These are phyloP conservation scores for Apis mellifera DNA, from an alignment of 1,140 invertebrate species.

Conservation along the genomic window DNA sequence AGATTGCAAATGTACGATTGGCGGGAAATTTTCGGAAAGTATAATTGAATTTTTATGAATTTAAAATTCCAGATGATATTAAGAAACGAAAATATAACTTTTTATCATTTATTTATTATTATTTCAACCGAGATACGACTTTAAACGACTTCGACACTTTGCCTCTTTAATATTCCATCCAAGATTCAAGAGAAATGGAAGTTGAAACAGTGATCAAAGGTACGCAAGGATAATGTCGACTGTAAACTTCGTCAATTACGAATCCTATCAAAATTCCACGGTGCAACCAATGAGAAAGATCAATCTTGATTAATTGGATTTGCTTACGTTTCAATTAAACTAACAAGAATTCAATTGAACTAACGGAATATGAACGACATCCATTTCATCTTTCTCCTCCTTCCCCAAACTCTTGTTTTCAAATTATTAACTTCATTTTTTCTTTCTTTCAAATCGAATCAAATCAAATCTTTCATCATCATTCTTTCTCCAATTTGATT, in stretches of 20 bases:
- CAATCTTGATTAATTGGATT: neutral
- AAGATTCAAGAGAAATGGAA: neutral
- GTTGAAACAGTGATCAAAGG: neutral
- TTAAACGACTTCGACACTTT: neutral
- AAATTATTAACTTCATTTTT: neutral
- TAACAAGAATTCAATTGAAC: too few relatives aligned
- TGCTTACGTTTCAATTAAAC: neutral
- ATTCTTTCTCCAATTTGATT: neutral
- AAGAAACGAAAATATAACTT: neutral
- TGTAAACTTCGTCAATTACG: constrained; percentile 5
- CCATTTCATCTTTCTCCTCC: too few relatives aligned
- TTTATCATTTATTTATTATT: neutral
- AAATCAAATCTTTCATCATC: neutral
- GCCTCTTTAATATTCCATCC: neutral
- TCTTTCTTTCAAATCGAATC: neutral
- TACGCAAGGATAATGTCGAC: neutral
- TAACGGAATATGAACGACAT: neutral
- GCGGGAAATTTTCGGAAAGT: too few relatives aligned
- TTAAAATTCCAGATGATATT: neutral
- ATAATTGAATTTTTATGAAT: too few relatives aligned
- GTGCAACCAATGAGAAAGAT: neutral
- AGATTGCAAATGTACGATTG: too few relatives aligned
- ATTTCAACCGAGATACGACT: neutral
- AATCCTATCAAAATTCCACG: neutral
- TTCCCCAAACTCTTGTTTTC: neutral